Evolutionary conservation across 2,797 vertebrate genomes (phyloP), one percentile per base, ranked within the genome.

Genomic region (Adelosebastes latens): DNA sequence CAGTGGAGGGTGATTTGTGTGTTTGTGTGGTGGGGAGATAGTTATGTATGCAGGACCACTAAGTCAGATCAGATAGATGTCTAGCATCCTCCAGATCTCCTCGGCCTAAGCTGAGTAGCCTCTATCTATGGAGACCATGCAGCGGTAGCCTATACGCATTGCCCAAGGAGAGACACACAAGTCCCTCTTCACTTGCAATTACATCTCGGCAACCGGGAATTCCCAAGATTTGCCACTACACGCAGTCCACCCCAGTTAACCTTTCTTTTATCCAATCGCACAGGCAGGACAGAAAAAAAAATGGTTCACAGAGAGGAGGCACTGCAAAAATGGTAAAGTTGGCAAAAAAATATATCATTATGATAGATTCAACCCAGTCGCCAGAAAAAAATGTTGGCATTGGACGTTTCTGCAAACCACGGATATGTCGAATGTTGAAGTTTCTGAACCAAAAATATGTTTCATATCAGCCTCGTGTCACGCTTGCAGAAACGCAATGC

Each of bases 61-160:
- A 74, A 88, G 78, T 86, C 84, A 90, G 72, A 91, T 82, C 70
- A 82, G 75, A 88, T 77, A 84, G 81, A 89, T 80, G 72, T 87
- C 77, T 71, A 65, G 68, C 64, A 67, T 80, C 73, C 67, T 73
- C 75, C 63, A 73, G 27, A 80, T 78, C 77, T 77, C 69, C 55
- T 76, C 6, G 9, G 79, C 52, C 52, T 78, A 73, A 59, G 74
- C 69, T 72, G 65, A 77, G 55, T 60, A 73, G 42, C 56, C 22
- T 76, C 65, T 78, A 67, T 80, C 78, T 70, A 31, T 52, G 29
- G 53, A 65, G 74, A 81, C 70, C 71, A 49, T 20, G 18, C 46
- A 81, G 65, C 10, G 32, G 42, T 76, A 74, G 77, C 84, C 79
- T 66, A 49, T 77, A 78, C 64, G 55, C 75, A 75, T 76, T 52